A percentile compares a stretch with the other conserved stretches of the same genome.
phyloP scores from a whole-genome alignment of 1,140 invertebrate species.

The Homarus americanus region DNA sequence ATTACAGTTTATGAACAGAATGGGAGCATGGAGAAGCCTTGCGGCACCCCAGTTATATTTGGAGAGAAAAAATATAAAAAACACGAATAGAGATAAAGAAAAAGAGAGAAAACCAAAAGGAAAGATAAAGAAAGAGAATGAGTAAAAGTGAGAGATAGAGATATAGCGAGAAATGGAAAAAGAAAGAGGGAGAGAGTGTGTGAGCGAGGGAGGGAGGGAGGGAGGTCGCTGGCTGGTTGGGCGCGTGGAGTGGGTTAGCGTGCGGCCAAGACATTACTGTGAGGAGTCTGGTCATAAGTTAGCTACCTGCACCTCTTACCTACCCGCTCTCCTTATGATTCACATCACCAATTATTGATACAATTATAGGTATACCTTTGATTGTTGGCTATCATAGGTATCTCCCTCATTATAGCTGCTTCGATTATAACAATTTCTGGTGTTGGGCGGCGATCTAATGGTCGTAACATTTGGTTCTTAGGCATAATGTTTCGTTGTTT shows the following conservation, averaged over 20 bases:
- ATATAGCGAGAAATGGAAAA: too few relatives aligned
- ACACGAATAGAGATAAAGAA: too few relatives aligned
- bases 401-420: constrained; percentile 21
- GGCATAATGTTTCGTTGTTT: not conserved
- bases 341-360: constrained; percentile 45
- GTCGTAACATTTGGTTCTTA: not conserved
- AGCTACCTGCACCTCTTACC: not conserved
- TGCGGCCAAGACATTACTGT: constrained; percentile 22
- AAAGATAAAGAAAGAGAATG: too few relatives aligned
- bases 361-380: constrained; percentile 48
- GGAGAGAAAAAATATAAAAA: too few relatives aligned
- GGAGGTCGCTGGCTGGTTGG: not conserved
- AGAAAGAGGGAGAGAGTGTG: not conserved
- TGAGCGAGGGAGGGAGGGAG: not conserved
- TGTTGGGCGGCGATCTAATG: not conserved
- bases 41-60: too few relatives aligned
- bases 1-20: too few relatives aligned
- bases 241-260: not conserved
- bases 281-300: not conserved
- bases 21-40: too few relatives aligned
- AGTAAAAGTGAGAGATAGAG: too few relatives aligned
- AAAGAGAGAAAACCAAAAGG: too few relatives aligned
- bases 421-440: constrained; percentile 36
- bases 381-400: constrained; percentile 12
- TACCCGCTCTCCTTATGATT: constrained; percentile 7